phyloP scores from a whole-genome alignment of 1,140 invertebrate species.

The Hylaeus volcanicus region DNA sequence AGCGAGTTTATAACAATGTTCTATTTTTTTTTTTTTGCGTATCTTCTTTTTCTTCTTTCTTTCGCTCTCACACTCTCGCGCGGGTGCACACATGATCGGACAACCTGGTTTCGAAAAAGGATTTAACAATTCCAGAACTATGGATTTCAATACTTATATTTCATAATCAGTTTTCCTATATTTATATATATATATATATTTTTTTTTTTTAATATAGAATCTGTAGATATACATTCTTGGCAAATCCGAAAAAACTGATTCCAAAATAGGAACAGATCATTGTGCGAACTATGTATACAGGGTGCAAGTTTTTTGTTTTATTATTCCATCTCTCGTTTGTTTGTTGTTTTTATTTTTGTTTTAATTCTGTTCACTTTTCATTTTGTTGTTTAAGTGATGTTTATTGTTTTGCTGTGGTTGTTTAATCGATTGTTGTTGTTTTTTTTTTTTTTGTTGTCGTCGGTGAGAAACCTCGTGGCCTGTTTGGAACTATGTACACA shows the following conservation, averaged over 20 bases:
- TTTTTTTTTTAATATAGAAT: slow-evolving; percentile 64
- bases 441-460: slow-evolving; percentile 28
- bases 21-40: slow-evolving; percentile 18
- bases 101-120: slow-evolving; percentile 50
- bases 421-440: neutral
- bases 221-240: slow-evolving; percentile 76
- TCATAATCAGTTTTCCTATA: slow-evolving; percentile 65
- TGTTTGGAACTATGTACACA: neutral
- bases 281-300: slow-evolving; percentile 78
- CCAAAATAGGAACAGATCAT: slow-evolving; percentile 78
- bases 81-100: slow-evolving; percentile 39
- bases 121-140: slow-evolving; percentile 70
- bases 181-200: slow-evolving; percentile 49
- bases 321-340: slow-evolving; percentile 42
- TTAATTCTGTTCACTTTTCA: slow-evolving; percentile 21
- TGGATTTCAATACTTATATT: slow-evolving; percentile 74
- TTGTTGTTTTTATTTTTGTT: neutral
- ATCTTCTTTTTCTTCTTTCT: slow-evolving; percentile 24
- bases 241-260: slow-evolving; percentile 76
- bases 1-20: neutral
- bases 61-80: neutral
- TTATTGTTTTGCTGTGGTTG: slow-evolving; percentile 28
- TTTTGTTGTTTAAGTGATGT: slow-evolving; percentile 12
- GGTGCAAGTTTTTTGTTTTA: slow-evolving; percentile 71
- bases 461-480: slow-evolving; percentile 6